phyloP scores from a whole-genome alignment of 2,797 vertebrate genomes.

The Amphiprion clarkii region DNA sequence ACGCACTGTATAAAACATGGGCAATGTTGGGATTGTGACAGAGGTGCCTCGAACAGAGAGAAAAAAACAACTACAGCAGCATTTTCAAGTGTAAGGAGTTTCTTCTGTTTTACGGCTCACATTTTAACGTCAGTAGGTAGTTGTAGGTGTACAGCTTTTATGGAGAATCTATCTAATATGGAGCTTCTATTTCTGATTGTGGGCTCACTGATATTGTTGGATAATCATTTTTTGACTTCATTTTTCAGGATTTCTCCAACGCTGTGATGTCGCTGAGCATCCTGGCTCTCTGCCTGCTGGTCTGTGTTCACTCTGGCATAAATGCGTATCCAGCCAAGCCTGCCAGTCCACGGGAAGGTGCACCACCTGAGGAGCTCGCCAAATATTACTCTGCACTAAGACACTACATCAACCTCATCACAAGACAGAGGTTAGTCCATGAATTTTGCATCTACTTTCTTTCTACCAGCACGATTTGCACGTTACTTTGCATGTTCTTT shows the following conservation, averaged over 20 bases:
- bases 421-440: slow-evolving; percentile 91
- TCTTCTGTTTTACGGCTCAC: slow-evolving; percentile 13
- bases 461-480: no score
- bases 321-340: slow-evolving; percentile 93
- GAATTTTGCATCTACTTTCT: no score
- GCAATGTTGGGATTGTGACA: slow-evolving; percentile 50
- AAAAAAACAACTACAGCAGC: slow-evolving; percentile 30
- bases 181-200: slow-evolving; percentile 18
- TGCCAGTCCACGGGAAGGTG: slow-evolving; percentile 88
- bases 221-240: not conserved
- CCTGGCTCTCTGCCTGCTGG: slow-evolving; percentile 88
- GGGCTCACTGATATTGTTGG: not conserved
- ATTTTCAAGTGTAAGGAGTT: slow-evolving; percentile 62
- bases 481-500: no score
- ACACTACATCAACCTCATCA: slow-evolving; percentile 98
- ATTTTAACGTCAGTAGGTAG: slow-evolving; percentile 25
- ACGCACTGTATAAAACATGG: slow-evolving; percentile 73
- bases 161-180: not conserved
- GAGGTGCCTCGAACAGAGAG: slow-evolving; percentile 36
- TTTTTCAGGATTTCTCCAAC: slow-evolving; percentile 85
- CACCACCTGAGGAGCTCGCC: slow-evolving; percentile 91
- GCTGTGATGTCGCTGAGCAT: slow-evolving; percentile 85
- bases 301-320: slow-evolving; percentile 86
- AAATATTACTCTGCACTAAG: slow-evolving; percentile 94
- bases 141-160: slow-evolving; percentile 24